These are phyloP conservation scores for Saguinus oedipus DNA, from an alignment of 2,797 vertebrate species.

Conservation along the genomic window DNA sequence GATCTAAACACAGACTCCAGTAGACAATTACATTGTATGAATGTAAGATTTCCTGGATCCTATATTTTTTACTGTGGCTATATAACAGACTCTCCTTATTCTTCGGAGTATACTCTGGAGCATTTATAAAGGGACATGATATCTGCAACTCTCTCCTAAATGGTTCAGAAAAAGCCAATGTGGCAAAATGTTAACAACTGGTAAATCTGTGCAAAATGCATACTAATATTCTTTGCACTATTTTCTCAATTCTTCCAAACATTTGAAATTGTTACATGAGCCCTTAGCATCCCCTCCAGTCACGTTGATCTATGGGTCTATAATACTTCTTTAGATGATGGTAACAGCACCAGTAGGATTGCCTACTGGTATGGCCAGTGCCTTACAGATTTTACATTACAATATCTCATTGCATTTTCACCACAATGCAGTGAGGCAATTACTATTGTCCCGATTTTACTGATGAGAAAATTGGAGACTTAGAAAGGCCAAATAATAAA, in stretches of 20 bases:
- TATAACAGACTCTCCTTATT: not conserved
- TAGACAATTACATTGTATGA: not conserved
- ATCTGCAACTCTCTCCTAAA: not conserved
- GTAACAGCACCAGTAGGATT: not conserved
- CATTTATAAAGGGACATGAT: not conserved
- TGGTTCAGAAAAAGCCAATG: not conserved
- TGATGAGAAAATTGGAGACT: not conserved
- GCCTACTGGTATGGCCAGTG: not conserved
- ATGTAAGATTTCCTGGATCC: not conserved
- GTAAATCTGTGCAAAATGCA: not conserved
- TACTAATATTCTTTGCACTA: not conserved
- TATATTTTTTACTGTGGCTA: not conserved
- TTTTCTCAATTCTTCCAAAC: not conserved
- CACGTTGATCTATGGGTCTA: not conserved
- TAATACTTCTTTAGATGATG: not conserved
- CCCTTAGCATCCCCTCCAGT: not conserved
- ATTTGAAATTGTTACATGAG: not conserved
- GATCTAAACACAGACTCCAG: not conserved
- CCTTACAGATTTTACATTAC: not conserved
- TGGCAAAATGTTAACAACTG: not conserved
- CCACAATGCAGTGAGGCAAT: not conserved
- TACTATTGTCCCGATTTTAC: not conserved
- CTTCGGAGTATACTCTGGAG: not conserved
- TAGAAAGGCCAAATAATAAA: not conserved
- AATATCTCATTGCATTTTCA: not conserved